Conservation (phyloP, 92 coral and sea anemone genomes). For the Parazoanthus swiftii region DNA sequence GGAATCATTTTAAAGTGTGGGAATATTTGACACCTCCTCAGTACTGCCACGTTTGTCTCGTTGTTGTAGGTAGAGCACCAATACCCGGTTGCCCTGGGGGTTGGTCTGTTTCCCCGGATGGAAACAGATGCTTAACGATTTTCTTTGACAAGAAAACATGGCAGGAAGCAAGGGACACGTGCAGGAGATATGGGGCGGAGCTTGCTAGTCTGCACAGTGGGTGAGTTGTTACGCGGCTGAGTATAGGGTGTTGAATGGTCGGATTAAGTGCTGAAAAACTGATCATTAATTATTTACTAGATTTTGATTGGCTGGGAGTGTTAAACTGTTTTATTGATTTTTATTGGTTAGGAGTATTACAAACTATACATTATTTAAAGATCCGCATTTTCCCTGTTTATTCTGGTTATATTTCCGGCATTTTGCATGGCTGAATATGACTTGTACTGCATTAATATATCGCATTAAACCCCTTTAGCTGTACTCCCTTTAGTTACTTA, state of each 20-base stretch:
- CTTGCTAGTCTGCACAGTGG: slow-evolving; percentile 57
- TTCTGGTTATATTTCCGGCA: no score
- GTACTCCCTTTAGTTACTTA: no score
- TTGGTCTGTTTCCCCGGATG: slow-evolving; percentile 76
- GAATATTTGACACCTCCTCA: neutral
- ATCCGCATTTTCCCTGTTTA: no score
- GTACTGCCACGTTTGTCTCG: neutral
- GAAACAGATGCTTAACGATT: slow-evolving; percentile 66
- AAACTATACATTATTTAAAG: neutral
- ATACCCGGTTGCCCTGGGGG: slow-evolving; percentile 67
- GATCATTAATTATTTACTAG: neutral
- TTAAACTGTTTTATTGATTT: neutral
- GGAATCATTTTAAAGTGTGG: neutral
- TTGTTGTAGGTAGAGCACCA: slow-evolving; percentile 19
- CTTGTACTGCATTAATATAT: no score
- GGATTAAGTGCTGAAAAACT: neutral
- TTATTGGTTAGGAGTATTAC: neutral
- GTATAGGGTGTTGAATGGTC: neutral
- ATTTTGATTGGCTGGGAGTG: neutral
- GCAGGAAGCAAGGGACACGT: slow-evolving; percentile 75
- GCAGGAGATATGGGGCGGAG: slow-evolving; percentile 58
- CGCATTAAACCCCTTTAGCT: no score
- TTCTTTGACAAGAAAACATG: slow-evolving; percentile 73
- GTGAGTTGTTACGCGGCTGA: slow-evolving; percentile 33
- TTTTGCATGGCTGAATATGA: no score